Evolutionary conservation across 2,888 invertebrate genomes (phyloP).

Genomic region (Teleiodes luculella): DNA sequence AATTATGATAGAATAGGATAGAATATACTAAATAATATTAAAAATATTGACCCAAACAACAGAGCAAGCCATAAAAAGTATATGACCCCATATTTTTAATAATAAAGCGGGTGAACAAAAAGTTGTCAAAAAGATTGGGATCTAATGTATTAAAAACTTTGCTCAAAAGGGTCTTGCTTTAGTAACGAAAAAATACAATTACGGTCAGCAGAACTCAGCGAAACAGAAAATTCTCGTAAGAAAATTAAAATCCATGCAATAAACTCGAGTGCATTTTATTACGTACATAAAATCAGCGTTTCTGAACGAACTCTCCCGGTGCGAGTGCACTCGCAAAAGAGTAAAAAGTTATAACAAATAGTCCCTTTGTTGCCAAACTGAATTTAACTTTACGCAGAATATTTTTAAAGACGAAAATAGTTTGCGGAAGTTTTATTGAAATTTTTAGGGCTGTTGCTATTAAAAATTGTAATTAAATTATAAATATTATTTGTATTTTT

Average conservation of each 20-base stretch:
- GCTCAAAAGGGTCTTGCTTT: no score
- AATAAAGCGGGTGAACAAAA: no score
- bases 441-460: background rate
- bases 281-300: background rate
- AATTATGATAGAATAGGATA: no score
- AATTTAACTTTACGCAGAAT: conserved; percentile 7
- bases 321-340: background rate
- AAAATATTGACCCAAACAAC: no score
- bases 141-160: no score
- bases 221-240: background rate
- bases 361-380: background rate
- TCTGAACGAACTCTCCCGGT: background rate
- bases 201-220: background rate
- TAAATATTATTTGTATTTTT: no score
- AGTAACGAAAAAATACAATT: no score
- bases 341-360: conserved; percentile 11
- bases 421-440: background rate
- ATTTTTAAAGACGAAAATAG: conserved; percentile 5
- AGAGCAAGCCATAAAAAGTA: no score
- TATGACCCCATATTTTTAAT: no score
- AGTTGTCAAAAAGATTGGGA: no score
- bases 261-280: conserved; percentile 6
- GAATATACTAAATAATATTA: no score
- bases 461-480: no score
- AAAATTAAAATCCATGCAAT: background rate